Evolutionary conservation across 2,888 invertebrate species (phyloP), one percentile per base, ranked within the genome.

Genomic region (Galeruca laticollis): DNA sequence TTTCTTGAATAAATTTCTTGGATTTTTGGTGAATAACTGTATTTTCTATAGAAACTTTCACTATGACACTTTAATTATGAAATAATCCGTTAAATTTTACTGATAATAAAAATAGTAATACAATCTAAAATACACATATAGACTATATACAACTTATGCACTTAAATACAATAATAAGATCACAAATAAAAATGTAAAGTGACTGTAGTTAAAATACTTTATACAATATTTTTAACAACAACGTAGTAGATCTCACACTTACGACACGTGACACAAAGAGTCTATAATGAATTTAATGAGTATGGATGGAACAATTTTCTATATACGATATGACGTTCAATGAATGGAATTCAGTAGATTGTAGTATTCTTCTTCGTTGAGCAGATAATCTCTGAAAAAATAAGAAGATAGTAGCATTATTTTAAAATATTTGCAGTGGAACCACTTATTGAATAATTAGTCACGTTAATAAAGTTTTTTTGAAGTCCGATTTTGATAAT

Each of bases 331-430:
- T 57, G 66, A 66, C 59, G 40, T 71, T 78, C 75, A 81, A 68
- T 76, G 75, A 74, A 80, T 80, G 65, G 80, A 77, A 67, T 76
- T 73, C 57, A 84, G 75, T 43, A 83, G 77, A 65, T 80, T 76
- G 69, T 78, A 77, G 73, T 83, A 84, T 71, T 83, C 83, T 66
- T 83, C 80, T 75, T 82, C 82, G 56, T 78, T 77, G 71, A 84
- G 76, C 47, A 82, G 74, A n/a, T 75, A 77, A 73, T 52, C 72
- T 60, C 67, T 80, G 79, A 75, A 69, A 78, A 78, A 74, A 68
- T 67, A 78, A 72, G 68, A 43, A 37, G 21, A 20, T n/a, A n/a
- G n/a, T n/a, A 26, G 3, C 26, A 6, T 26, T 51, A 51, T 20
- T 13, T 43, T 43, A 43, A 11, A 2, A 43, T 43, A n/a, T 43